Conservation (phyloP, 2,888 invertebrate genomes). For the Ametastegia equiseti region DNA sequence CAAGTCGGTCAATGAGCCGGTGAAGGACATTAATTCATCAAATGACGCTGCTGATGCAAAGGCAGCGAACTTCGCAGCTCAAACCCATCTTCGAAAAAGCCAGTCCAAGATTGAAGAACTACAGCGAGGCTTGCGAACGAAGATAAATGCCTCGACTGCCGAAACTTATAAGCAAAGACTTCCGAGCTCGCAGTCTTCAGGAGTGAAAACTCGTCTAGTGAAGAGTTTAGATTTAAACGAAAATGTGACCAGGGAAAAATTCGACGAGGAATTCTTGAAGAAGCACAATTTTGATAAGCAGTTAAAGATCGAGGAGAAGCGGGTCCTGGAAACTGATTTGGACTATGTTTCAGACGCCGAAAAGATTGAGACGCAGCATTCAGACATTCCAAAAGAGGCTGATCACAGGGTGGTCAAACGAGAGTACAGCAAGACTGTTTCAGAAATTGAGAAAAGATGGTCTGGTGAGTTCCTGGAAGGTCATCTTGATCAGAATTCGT, state of each 20-base stretch:
- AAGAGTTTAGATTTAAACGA: slow-evolving; percentile 59
- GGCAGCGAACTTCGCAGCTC: slow-evolving; percentile 52
- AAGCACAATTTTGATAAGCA: slow-evolving; percentile 64
- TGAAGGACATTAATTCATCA: not conserved
- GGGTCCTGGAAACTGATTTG: slow-evolving; percentile 57
- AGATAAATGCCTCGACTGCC: slow-evolving; percentile 65
- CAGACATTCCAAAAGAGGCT: not conserved
- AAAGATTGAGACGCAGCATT: slow-evolving; percentile 41
- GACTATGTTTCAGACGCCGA: slow-evolving; percentile 60
- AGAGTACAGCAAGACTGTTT: slow-evolving; percentile 66
- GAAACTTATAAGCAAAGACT: slow-evolving; percentile 65
- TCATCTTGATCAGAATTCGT: slow-evolving; percentile 64
- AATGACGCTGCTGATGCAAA: not conserved
- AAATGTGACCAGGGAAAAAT: slow-evolving; percentile 57
- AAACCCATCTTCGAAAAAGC: slow-evolving; percentile 62
- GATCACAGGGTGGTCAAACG: slow-evolving; percentile 51
- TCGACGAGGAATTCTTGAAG: slow-evolving; percentile 66
- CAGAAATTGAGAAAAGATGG: slow-evolving; percentile 70
- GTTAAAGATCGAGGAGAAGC: slow-evolving; percentile 65
- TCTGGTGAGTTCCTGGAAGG: slow-evolving; percentile 69
- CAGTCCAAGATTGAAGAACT: slow-evolving; percentile 65
- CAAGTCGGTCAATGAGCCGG: not conserved
- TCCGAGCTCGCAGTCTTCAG: slow-evolving; percentile 59
- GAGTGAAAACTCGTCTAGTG: slow-evolving; percentile 50
- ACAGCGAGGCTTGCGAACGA: slow-evolving; percentile 65